These are phyloP conservation scores for Entelurus aequoreus DNA, from an alignment of 2,113 vertebrate species.

Conservation along the genomic window DNA sequence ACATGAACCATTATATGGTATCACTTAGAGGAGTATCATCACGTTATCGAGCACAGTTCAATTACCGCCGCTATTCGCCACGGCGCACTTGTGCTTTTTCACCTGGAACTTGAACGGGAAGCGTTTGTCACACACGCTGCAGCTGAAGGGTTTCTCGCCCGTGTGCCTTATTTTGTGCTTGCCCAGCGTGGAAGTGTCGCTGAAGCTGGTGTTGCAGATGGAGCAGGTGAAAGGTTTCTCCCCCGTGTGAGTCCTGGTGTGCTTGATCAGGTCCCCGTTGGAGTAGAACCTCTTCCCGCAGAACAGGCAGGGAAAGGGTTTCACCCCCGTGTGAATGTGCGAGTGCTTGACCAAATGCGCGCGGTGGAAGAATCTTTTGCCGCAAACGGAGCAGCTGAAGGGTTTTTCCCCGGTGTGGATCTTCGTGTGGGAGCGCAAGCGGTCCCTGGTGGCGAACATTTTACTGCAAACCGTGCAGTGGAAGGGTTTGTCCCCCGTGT, in stretches of 20 bases:
- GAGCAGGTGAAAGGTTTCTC: conserved; percentile 8
- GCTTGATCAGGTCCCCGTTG: conserved; percentile 4
- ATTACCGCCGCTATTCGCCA: not conserved
- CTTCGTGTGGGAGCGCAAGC: conserved; percentile 2
- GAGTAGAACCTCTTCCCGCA: conserved; percentile 4
- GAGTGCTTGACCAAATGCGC: conserved; percentile 2
- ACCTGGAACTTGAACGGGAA: conserved; percentile 7
- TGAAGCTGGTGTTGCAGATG: conserved; percentile 4
- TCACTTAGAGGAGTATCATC: too few species aligned
- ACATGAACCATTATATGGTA: too few species aligned
- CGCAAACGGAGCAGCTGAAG: conserved; percentile 1
- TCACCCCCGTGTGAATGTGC: conserved; percentile 4
- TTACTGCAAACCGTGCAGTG: conserved; percentile 7
- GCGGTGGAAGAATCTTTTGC: conserved; percentile 2
- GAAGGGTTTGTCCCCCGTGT: conserved; percentile 9
- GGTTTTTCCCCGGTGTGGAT: conserved; percentile 8
- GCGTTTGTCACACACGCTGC: conserved; percentile 1
- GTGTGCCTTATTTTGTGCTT: conserved; percentile 3
- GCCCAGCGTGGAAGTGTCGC: conserved; percentile 4
- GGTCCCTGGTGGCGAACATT: conserved; percentile 7
- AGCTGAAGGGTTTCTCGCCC: conserved; percentile 4
- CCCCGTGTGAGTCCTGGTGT: conserved; percentile 4
- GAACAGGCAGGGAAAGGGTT: not conserved
- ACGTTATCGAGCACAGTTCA: not conserved
- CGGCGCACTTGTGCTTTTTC: conserved; percentile 3